Evolutionary conservation across 2,113 vertebrate species (phyloP).

Genomic region (Cyphomyrus discorhynchus): DNA sequence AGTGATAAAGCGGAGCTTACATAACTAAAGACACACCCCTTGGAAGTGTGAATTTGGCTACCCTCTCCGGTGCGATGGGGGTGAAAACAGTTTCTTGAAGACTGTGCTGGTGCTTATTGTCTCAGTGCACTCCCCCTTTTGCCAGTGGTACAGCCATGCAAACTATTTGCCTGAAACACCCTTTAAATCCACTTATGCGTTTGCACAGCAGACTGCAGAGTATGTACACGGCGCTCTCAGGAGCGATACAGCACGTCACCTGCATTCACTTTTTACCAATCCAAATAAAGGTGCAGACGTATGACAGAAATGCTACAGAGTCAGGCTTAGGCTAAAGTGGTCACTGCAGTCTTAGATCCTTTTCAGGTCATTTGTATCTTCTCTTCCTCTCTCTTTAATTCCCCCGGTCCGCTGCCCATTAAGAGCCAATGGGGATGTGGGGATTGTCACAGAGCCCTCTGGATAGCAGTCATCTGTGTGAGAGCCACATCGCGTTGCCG

Average conservation of each 20-base stretch:
- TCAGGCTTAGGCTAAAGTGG: not conserved
- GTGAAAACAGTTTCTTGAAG: not conserved
- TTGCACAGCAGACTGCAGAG: not conserved
- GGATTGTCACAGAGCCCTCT: not conserved
- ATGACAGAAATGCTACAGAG: not conserved
- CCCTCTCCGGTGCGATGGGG: not conserved
- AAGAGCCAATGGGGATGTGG: not conserved
- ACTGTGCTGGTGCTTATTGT: not conserved
- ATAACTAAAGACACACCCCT: not conserved
- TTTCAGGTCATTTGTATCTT: constrained; percentile 19
- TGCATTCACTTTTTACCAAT: not conserved
- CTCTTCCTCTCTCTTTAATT: not conserved
- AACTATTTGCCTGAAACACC: not conserved
- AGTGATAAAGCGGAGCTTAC: not conserved
- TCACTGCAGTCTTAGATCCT: constrained; percentile 40
- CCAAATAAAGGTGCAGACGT: not conserved
- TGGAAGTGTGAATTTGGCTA: not conserved
- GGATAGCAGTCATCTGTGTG: not conserved
- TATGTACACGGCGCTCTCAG: not conserved
- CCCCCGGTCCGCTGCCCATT: constrained; percentile 11
- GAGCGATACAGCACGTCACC: not conserved
- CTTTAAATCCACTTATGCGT: not conserved
- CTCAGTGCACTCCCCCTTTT: not conserved
- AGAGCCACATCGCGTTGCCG: not conserved
- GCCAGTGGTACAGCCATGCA: not conserved